Percentiles rank a stretch among this genome's conserved stretches.
These are phyloP conservation scores for Orientallactaga sibirica DNA, from an alignment of 2,797 vertebrate species.

Conservation along the genomic window DNA sequence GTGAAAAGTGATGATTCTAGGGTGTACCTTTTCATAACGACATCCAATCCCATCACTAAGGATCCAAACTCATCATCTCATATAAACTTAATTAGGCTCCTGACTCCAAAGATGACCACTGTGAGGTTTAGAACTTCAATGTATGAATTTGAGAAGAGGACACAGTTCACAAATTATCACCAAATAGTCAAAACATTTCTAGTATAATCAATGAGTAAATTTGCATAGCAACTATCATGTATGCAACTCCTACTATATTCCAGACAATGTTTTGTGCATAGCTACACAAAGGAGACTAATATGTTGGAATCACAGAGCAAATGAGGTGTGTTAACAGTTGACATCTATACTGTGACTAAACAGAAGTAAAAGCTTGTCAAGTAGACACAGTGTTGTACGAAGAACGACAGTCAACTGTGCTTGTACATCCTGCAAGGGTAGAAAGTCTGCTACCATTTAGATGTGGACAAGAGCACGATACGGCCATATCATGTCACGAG, in stretches of 20 bases:
- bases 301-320: not conserved
- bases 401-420: not conserved
- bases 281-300: not conserved
- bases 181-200: not conserved
- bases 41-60: not conserved
- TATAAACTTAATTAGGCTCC: not conserved
- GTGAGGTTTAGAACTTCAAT: not conserved
- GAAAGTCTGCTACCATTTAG: not conserved
- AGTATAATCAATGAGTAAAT: not conserved
- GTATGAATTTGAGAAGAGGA: not conserved
- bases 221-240: not conserved
- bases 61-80: not conserved
- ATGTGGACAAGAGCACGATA: not conserved
- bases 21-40: not conserved
- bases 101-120: not conserved
- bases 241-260: not conserved
- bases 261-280: not conserved
- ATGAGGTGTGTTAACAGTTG: not conserved
- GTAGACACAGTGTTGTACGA: not conserved
- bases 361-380: not conserved
- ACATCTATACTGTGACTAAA: not conserved
- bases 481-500: not conserved
- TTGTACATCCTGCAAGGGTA: not conserved
- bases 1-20: not conserved
- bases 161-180: not conserved